A percentile compares a stretch with the other conserved stretches of the same genome.
Evolutionary conservation across 2,797 vertebrate genomes (phyloP).

Genomic region (Buphagus erythrorhynchus): DNA sequence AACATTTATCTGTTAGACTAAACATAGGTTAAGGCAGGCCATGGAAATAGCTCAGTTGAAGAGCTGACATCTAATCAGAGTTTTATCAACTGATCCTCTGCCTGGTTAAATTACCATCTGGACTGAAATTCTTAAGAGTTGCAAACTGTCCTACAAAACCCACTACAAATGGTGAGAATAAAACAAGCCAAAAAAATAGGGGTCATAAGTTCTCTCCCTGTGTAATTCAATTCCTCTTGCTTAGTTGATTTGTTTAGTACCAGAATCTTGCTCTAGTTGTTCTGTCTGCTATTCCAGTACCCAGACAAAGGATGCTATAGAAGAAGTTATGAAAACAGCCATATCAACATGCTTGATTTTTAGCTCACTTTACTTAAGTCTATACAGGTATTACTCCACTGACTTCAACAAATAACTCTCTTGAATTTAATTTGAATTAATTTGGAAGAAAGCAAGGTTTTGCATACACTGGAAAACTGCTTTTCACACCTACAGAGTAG

Average conservation of each 20-base stretch:
- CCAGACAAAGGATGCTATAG: background rate
- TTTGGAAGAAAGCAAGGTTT: background rate
- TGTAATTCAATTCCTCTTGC: background rate
- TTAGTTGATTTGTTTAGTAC: background rate
- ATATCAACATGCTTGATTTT: background rate
- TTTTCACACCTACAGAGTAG: background rate
- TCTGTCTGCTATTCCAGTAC: background rate
- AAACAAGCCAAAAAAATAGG: background rate
- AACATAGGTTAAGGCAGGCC: slow-evolving; percentile 22
- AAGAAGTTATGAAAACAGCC: background rate
- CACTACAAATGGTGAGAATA: background rate
- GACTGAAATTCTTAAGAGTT: background rate
- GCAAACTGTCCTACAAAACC: background rate
- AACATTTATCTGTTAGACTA: slow-evolving; percentile 49
- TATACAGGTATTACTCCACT: background rate
- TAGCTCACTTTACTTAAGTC: background rate
- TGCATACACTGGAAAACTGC: accelerated
- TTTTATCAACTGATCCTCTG: background rate
- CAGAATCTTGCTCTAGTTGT: background rate
- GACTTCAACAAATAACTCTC: background rate
- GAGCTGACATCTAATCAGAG: background rate
- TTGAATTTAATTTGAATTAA: background rate
- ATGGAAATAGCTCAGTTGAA: background rate
- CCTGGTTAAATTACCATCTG: background rate
- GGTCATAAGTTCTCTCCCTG: background rate